Conservation (phyloP, 1,140 invertebrate genomes). For the Holcopasites calliopsidis region DNA sequence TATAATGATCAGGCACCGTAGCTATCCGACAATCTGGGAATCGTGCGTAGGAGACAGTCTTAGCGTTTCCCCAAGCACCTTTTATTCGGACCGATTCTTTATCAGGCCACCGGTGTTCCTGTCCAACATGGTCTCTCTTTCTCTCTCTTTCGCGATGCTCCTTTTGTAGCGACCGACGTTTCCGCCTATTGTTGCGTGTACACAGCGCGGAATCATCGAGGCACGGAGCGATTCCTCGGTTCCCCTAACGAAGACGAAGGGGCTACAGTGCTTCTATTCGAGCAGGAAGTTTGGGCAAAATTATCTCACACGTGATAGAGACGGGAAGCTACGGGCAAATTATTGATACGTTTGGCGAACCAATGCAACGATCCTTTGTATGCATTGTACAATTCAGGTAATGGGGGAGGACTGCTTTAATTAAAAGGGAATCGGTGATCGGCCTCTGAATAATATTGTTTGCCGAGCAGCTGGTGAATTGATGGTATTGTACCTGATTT, state of each 20-base stretch:
- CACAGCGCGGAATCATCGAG: conserved; percentile 54
- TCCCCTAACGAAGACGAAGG: conserved; percentile 37
- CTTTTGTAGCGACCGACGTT: conserved; percentile 61
- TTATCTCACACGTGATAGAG: too few species aligned
- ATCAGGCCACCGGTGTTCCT: conserved; percentile 50
- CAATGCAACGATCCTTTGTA: background rate
- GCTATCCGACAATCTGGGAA: conserved; percentile 66
- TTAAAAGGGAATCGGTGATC: conserved; percentile 25
- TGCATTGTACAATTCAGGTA: too few species aligned
- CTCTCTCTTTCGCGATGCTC: conserved; percentile 48
- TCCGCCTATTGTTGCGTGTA: conserved; percentile 63
- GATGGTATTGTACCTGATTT: conserved; percentile 4
- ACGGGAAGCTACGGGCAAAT: conserved; percentile 9
- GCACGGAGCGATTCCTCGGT: conserved; percentile 52
- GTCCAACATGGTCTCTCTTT: conserved; percentile 38
- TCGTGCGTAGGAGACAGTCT: conserved; percentile 55
- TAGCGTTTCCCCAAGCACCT: conserved; percentile 48
- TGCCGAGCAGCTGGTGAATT: background rate
- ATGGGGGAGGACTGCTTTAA: background rate
- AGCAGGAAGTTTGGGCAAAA: background rate
- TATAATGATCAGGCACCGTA: conserved; percentile 71
- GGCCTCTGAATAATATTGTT: conserved; percentile 6
- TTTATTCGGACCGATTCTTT: conserved; percentile 62
- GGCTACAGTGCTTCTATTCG: background rate
- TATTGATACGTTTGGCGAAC: conserved; percentile 23